phyloP scores from a whole-genome alignment of 1,140 invertebrate genomes.

The Drosophila dunni region DNA sequence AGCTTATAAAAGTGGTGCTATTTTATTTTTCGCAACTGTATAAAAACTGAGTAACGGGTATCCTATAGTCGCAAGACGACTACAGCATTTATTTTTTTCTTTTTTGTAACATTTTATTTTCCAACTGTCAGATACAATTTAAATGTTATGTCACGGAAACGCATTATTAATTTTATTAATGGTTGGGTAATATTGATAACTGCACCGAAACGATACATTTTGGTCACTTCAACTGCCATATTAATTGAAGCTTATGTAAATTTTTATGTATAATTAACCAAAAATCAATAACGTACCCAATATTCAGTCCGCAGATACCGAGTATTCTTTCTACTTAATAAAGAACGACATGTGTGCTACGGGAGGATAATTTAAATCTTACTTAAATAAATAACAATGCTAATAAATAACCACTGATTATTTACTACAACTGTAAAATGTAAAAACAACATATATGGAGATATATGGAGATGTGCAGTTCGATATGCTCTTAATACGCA shows the following conservation, averaged over 20 bases:
- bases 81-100: too few species aligned
- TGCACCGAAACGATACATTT: slow-evolving; percentile 22
- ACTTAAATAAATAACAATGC: slow-evolving; percentile 23
- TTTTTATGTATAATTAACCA: slow-evolving; percentile 72
- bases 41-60: too few species aligned
- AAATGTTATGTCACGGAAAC: not conserved
- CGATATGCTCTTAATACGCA: not conserved
- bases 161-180: slow-evolving; percentile 47
- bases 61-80: too few species aligned
- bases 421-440: not conserved
- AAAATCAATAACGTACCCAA: slow-evolving; percentile 64
- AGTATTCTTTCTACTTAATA: slow-evolving; percentile 66
- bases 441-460: not conserved
- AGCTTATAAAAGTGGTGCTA: too few species aligned
- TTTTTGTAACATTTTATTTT: too few species aligned
- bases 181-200: slow-evolving; percentile 16
- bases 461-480: not conserved
- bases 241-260: slow-evolving; percentile 79
- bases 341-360: slow-evolving; percentile 49
- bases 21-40: too few species aligned
- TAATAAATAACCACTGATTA: slow-evolving; percentile 28
- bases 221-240: slow-evolving; percentile 61
- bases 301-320: slow-evolving; percentile 36
- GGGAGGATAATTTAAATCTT: slow-evolving; percentile 25
- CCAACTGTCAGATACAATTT: not conserved